These are phyloP conservation scores for Huso huso DNA, from an alignment of 2,797 vertebrate species.

Conservation along the genomic window DNA sequence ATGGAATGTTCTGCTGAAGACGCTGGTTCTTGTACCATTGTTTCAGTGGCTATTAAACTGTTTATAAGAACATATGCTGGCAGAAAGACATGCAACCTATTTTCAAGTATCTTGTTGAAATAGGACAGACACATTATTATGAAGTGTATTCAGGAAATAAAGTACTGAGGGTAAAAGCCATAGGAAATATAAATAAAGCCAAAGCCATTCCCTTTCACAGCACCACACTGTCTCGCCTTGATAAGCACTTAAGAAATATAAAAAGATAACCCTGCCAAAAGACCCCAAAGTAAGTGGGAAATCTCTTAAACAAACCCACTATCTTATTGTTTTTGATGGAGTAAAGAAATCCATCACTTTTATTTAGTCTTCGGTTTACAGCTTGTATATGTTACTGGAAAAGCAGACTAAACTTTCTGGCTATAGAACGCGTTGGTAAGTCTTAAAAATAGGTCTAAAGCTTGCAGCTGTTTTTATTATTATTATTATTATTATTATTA, in stretches of 20 bases:
- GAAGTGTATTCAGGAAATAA: not conserved
- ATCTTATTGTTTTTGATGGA: not conserved
- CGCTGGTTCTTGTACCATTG: too few species aligned
- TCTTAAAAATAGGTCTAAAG: not conserved
- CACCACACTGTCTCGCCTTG: not conserved
- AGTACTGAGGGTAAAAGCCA: not conserved
- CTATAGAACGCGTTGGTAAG: not conserved
- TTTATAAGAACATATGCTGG: not conserved
- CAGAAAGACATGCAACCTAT: not conserved
- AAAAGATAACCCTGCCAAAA: not conserved
- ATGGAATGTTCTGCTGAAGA: too few species aligned
- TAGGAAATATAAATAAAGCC: slow-evolving; percentile 3
- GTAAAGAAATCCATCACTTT: slow-evolving; percentile 6
- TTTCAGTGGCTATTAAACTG: too few species aligned
- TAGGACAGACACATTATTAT: not conserved
- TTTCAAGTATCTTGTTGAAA: not conserved
- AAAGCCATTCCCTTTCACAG: not conserved
- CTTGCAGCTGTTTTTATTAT: not conserved
- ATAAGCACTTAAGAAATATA: slow-evolving; percentile 2
- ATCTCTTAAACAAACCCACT: not conserved
- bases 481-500: not conserved
- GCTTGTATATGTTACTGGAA: not conserved
- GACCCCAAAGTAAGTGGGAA: not conserved
- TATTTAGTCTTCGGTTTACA: slow-evolving; percentile 3
- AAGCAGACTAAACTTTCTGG: slow-evolving; percentile 5